phyloP scores from a whole-genome alignment of 1,140 invertebrate genomes.

The Leptestheria dahalacensis region DNA sequence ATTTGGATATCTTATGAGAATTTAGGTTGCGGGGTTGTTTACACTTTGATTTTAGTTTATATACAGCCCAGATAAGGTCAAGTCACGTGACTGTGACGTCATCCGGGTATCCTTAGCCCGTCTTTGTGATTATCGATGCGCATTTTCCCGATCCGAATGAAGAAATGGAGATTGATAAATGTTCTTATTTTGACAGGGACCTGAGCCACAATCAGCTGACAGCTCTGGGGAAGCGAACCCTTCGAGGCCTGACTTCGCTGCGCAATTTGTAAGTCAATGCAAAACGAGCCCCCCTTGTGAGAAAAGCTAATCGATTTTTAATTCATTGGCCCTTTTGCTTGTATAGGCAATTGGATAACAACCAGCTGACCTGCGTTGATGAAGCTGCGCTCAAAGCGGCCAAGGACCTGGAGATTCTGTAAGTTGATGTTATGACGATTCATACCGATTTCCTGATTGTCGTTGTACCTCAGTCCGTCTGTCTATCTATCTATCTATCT shows the following conservation, averaged over 20 bases:
- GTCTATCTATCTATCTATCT: too few species aligned
- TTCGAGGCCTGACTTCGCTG: conserved; percentile 63
- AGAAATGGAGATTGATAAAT: neutral
- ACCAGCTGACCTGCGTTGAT: conserved; percentile 82
- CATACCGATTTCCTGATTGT: too few species aligned
- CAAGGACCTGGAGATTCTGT: conserved; percentile 76
- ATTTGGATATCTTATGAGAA: too few species aligned
- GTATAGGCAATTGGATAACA: conserved; percentile 79
- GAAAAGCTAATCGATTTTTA: conserved; percentile 13
- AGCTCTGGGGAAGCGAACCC: conserved; percentile 68
- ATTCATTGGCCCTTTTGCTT: conserved; percentile 17
- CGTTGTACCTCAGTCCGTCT: too few species aligned
- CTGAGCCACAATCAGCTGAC: conserved; percentile 82
- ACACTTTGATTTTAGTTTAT: too few species aligned
- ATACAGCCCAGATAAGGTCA: too few species aligned
- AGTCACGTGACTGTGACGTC: too few species aligned
- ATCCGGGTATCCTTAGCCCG: too few species aligned
- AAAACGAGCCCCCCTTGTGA: too few species aligned
- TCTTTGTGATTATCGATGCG: too few species aligned
- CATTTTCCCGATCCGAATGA: neutral
- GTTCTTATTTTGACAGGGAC: conserved; percentile 55
- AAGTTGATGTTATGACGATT: conserved; percentile 38
- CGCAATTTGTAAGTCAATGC: conserved; percentile 59
- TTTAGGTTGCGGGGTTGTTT: too few species aligned
- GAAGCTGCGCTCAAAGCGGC: conserved; percentile 66